Evolutionary conservation across 2,888 invertebrate species (phyloP).

Genomic region (Drosophila infuscata): DNA sequence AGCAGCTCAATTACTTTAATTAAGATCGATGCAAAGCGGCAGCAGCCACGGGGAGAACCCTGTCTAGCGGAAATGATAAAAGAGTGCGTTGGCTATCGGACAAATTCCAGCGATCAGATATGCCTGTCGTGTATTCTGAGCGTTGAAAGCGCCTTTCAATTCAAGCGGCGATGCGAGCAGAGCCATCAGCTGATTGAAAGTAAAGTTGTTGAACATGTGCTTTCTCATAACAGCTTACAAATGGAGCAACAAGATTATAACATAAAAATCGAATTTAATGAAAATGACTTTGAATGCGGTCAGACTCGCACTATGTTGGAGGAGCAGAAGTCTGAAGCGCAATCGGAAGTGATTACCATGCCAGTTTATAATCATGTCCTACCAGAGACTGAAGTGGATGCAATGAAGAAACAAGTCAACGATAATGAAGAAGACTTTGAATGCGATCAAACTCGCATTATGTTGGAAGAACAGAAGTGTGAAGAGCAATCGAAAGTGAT

Average conservation of each 20-base stretch:
- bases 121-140: slow-evolving; percentile 42
- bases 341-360: neutral
- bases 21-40: slow-evolving; percentile 7
- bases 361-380: neutral
- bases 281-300: neutral
- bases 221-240: neutral
- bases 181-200: slow-evolving; percentile 5
- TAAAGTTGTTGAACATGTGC: neutral
- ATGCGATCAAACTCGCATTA: neutral
- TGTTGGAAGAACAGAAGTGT: neutral
- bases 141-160: slow-evolving; percentile 39
- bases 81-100: slow-evolving; percentile 17
- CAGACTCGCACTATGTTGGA: neutral
- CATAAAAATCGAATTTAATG: neutral
- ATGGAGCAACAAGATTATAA: neutral
- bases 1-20: neutral
- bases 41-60: slow-evolving; percentile 4
- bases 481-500: neutral
- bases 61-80: slow-evolving; percentile 40
- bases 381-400: neutral
- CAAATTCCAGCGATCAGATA: slow-evolving; percentile 28
- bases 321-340: neutral
- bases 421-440: neutral
- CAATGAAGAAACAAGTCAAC: neutral
- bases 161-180: slow-evolving; percentile 39